Percentiles rank a stretch among this genome's conserved stretches.
These are phyloP conservation scores for Dasyornis broadbenti DNA, from an alignment of 2,113 vertebrate species.

Conservation along the genomic window DNA sequence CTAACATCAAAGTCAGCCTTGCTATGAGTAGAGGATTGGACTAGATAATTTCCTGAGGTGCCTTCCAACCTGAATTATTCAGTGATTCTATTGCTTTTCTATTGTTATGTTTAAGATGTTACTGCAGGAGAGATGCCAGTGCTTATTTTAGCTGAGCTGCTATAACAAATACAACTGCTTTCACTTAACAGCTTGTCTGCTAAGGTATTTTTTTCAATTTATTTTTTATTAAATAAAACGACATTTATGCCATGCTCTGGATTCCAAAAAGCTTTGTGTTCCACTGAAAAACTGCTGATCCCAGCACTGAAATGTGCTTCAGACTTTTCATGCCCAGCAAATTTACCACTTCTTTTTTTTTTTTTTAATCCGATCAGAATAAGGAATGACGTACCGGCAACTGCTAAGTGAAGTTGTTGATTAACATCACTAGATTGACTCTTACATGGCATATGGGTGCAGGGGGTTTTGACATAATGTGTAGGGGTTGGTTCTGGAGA, in stretches of 20 bases:
- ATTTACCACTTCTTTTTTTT: neutral
- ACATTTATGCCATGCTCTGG: neutral
- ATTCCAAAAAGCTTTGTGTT: neutral
- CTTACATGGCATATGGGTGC: neutral
- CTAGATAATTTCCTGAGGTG: neutral
- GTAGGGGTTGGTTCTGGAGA: neutral
- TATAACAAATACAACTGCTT: neutral
- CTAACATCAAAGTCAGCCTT: neutral
- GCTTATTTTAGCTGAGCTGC: neutral
- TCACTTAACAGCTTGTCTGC: neutral
- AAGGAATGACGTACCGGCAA: neutral
- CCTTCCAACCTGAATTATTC: neutral
- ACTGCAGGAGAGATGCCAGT: neutral
- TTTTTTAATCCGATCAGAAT: neutral
- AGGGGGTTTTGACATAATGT: neutral
- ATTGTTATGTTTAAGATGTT: neutral
- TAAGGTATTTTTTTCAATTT: neutral
- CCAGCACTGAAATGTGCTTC: neutral
- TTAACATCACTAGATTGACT: neutral
- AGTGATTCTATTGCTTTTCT: neutral
- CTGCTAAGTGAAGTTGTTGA: neutral
- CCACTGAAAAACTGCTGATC: neutral
- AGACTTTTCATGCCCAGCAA: neutral
- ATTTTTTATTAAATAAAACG: neutral
- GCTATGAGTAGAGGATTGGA: neutral